These are phyloP conservation scores for Myxocyprinus asiaticus DNA, from an alignment of 2,113 vertebrate genomes.

Conservation along the genomic window DNA sequence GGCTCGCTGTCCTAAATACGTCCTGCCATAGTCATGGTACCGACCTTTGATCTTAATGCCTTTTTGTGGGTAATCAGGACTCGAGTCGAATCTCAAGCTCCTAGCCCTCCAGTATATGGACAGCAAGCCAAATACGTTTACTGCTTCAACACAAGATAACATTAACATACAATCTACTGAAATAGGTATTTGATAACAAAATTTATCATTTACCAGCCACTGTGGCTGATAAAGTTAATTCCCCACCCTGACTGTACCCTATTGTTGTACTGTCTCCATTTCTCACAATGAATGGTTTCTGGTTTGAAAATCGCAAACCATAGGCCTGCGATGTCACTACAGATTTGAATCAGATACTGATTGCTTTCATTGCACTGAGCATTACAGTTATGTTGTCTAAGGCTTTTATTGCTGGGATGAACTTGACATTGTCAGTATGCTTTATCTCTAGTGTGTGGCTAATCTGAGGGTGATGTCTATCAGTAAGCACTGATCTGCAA, in stretches of 20 bases:
- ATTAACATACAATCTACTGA: no score
- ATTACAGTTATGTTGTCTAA: background rate
- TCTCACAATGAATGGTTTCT: background rate
- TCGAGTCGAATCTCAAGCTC: no score
- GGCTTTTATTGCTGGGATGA: background rate
- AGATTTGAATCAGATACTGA: background rate
- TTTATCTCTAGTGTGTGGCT: conserved; percentile 22
- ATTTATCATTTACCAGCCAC: no score
- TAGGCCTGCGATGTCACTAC: background rate
- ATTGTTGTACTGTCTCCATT: background rate
- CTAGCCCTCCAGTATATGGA: no score
- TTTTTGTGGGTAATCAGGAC: no score
- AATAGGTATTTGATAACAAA: no score
- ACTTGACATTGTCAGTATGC: conserved; percentile 24
- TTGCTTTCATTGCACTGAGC: background rate
- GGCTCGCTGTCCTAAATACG: no score
- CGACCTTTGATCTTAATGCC: no score
- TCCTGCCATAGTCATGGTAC: no score
- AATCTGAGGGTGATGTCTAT: conserved; percentile 20
- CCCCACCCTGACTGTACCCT: no score
- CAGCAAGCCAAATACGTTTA: no score
- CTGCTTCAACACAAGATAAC: no score
- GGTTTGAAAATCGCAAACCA: background rate
- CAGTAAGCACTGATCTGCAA: conserved; percentile 21
- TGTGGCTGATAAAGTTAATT: background rate